A percentile compares a stretch with the other conserved stretches of the same genome.
These are phyloP conservation scores for Baronia brevicornis DNA, from an alignment of 2,888 invertebrate genomes.

Conservation along the genomic window DNA sequence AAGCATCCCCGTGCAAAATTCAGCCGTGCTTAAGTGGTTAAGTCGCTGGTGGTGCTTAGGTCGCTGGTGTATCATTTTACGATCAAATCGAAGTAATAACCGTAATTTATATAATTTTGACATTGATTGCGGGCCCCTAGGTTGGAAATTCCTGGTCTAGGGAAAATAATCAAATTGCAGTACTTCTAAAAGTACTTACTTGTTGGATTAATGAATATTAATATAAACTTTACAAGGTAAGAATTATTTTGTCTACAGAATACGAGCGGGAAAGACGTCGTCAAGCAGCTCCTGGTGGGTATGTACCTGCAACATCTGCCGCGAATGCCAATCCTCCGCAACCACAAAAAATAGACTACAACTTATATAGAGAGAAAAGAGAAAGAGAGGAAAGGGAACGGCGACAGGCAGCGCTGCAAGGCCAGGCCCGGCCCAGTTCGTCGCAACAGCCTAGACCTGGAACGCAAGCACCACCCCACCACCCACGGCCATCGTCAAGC, in stretches of 20 bases:
- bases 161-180: no score
- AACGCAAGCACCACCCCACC: slow-evolving; percentile 37
- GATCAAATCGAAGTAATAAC: no score
- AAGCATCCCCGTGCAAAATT: no score
- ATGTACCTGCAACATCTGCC: slow-evolving; percentile 53
- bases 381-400: slow-evolving; percentile 76
- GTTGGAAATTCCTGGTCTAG: no score
- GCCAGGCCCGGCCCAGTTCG: slow-evolving; percentile 22
- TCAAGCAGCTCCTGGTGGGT: slow-evolving; percentile 56
- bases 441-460: slow-evolving; percentile 20
- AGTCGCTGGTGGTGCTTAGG: no score
- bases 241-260: slow-evolving; percentile 31
- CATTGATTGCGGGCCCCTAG: no score
- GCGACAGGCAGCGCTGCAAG: slow-evolving; percentile 41
- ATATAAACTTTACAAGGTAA: background rate
- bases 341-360: slow-evolving; percentile 73
- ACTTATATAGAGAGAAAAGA: slow-evolving; percentile 79
- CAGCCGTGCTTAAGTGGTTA: no score
- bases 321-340: slow-evolving; percentile 43
- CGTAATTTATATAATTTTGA: no score
- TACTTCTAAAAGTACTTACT: background rate
- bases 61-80: no score
- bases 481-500: slow-evolving; percentile 45
- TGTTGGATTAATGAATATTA: background rate
- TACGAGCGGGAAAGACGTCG: slow-evolving; percentile 66